Conservation (phyloP, 1,140 invertebrate genomes). For the Amphibalanus amphitrite region DNA sequence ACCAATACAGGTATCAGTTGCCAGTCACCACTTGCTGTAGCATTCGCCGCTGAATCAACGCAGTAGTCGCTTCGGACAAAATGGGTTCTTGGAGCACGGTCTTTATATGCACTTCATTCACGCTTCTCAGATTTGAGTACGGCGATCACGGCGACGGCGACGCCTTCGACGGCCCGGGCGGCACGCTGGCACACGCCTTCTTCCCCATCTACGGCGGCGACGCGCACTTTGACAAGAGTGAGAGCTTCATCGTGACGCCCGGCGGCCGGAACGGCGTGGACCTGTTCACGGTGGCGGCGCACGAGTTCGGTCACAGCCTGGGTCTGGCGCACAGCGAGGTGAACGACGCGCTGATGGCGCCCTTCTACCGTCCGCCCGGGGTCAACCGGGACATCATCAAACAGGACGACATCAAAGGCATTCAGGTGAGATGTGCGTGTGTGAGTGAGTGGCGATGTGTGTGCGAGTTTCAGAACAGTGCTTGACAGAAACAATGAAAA, state of each 20-base stretch:
- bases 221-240: constrained; percentile 28
- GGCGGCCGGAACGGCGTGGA: constrained; percentile 23
- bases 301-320: constrained; percentile 86
- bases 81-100: too few relatives aligned
- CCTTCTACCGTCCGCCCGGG: constrained; percentile 82
- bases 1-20: too few relatives aligned
- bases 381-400: constrained; percentile 55
- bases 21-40: too few relatives aligned
- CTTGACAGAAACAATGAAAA: too few relatives aligned
- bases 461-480: too few relatives aligned
- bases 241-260: constrained; percentile 25
- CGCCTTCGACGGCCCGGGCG: constrained; percentile 23
- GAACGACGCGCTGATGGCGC: constrained; percentile 77
- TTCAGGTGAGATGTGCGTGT: constrained; percentile 33
- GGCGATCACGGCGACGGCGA: constrained; percentile 20
- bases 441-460: too few relatives aligned
- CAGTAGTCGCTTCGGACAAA: too few relatives aligned
- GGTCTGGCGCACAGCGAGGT: constrained; percentile 78
- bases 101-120: too few relatives aligned
- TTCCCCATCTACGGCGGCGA: constrained; percentile 24
- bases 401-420: constrained; percentile 69
- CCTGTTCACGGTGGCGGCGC: constrained; percentile 76
- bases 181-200: constrained; percentile 28
- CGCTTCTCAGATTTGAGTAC: constrained; percentile 15
- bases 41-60: too few relatives aligned